Base-by-base conservation (phyloP, 2,113 vertebrate species). In the Bathybates hornii region DNA sequence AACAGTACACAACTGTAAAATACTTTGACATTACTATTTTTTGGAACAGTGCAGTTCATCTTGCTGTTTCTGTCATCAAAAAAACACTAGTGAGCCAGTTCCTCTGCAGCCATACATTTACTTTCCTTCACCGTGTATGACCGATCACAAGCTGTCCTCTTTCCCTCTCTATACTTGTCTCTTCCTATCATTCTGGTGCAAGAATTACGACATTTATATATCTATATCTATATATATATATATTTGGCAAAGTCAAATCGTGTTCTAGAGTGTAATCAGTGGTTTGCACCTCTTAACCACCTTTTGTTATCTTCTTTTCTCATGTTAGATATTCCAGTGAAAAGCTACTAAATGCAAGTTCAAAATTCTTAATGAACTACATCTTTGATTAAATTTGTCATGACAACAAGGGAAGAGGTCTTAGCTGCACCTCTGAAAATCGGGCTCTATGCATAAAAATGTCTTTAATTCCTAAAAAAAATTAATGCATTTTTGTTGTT, bases 361-460 rank as follows among this genome's bases (percentile, higher is more conserved):
- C 0, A 73, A 45, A 10, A 45, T 16, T 68, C n/a, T 45, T 0
- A 73, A 29, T 17, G 3, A 29, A 19, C 41, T 0, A 48, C 5
- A 76, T 16, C 14, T 73, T 73, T 45, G 8, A 45, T 24, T 73
- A 3, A 16, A 45, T 73, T 73, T 73, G 68, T 73, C 68, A 73
- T 45, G 38, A 11, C 9, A 27, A 27, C 5, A 45, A 27, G 68
- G 41, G 24, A 17, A 17, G 41, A 76, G 21, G 14, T 45, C 41
- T 76, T 27, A 73, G 14, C 9, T 48, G 68, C 21, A 27, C 9
- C 41, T 45, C 36, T 41, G 63, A 71, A 43, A 43, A 71, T 71
- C 3, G 14, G 68, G 41, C 6, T 29, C 24, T 76, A 45, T 45
- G 13, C 24, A 48, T 48, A 73, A 7, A 73, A 68, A 27, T 27